A percentile compares a stretch with the other conserved stretches of the same genome.
Evolutionary conservation across 2,888 invertebrate species (phyloP).

Genomic region (Encarsia formosa): DNA sequence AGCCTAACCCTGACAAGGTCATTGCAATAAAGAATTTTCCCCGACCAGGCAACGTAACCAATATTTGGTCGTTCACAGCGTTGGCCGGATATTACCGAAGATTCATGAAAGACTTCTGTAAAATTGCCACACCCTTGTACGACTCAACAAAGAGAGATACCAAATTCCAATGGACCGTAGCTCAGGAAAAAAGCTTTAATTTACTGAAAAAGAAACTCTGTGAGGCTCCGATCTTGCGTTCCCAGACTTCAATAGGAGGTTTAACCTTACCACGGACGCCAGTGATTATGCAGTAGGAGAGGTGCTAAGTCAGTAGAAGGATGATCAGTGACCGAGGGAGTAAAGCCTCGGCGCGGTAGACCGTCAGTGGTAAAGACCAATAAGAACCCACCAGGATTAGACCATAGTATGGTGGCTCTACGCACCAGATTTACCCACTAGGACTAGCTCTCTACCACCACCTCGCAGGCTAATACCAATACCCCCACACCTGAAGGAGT

Average conservation of each 20-base stretch:
- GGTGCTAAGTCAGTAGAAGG: neutral
- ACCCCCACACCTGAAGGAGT: no score
- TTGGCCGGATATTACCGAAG: neutral
- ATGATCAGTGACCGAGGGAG: no score
- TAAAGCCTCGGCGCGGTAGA: no score
- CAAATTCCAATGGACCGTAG: neutral
- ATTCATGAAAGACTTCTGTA: neutral
- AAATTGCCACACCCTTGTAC: neutral
- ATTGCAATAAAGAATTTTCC: slow-evolving; percentile 1
- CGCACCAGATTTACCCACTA: no score
- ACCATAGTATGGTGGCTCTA: no score
- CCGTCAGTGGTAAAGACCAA: no score
- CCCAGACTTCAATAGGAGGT: neutral
- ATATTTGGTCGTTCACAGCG: neutral
- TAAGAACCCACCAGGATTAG: no score
- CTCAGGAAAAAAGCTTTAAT: neutral
- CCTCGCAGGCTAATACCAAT: no score
- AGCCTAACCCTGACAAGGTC: neutral
- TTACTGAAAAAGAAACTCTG: neutral
- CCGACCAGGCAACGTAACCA: neutral
- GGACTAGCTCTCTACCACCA: no score
- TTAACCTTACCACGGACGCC: neutral
- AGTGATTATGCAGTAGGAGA: neutral
- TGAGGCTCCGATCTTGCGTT: neutral
- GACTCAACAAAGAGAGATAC: neutral